These are phyloP conservation scores for Tetheella fluctuosa DNA, from an alignment of 2,888 invertebrate species.

Conservation along the genomic window DNA sequence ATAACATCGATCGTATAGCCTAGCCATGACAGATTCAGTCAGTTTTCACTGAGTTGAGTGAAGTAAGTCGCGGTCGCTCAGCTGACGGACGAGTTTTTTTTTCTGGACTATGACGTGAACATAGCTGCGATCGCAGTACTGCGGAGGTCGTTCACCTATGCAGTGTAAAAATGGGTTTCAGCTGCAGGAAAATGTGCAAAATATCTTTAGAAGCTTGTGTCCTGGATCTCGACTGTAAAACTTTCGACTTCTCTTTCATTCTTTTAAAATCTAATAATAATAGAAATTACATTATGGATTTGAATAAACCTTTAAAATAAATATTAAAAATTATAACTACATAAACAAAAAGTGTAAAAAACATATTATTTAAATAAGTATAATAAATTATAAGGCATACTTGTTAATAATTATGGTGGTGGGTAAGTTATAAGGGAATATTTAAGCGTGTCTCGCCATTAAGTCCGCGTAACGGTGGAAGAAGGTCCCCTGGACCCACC, in stretches of 20 bases:
- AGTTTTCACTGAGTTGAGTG: slow-evolving; percentile 69
- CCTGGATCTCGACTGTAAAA: slow-evolving; percentile 22
- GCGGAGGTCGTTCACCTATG: slow-evolving; percentile 67
- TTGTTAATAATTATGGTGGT: too few relatives aligned
- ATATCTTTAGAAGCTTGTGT: not conserved
- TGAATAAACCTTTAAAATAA: too few relatives aligned
- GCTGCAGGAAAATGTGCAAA: slow-evolving; percentile 8
- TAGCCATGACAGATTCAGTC: slow-evolving; percentile 79
- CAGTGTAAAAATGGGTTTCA: slow-evolving; percentile 41
- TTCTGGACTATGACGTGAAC: slow-evolving; percentile 59
- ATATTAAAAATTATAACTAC: too few relatives aligned
- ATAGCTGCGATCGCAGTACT: slow-evolving; percentile 42
- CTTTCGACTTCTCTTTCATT: not conserved
- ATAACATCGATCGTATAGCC: slow-evolving; percentile 78
- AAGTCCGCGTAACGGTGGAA: too few relatives aligned
- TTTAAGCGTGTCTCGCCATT: too few relatives aligned
- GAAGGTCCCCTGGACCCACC: too few relatives aligned
- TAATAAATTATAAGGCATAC: too few relatives aligned
- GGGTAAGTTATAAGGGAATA: too few relatives aligned
- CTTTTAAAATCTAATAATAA: not conserved
- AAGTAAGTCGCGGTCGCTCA: slow-evolving; percentile 72
- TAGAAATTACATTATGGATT: too few relatives aligned
- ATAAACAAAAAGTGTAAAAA: too few relatives aligned
- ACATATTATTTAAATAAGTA: too few relatives aligned
- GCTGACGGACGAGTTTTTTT: slow-evolving; percentile 77